Conservation (phyloP, 2,888 invertebrate genomes). For the Herminia tarsipennalis region DNA sequence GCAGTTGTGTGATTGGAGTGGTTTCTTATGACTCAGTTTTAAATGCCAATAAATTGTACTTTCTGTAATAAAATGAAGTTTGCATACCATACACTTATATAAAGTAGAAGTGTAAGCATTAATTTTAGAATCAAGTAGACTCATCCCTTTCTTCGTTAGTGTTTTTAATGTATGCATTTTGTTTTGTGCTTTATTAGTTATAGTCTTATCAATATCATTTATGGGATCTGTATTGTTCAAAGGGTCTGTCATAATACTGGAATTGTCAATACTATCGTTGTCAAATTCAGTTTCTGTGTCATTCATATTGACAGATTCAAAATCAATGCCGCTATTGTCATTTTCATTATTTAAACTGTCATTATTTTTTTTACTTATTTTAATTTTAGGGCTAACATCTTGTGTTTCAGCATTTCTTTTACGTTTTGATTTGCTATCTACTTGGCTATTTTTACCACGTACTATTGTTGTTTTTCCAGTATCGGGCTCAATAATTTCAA, state of each 20-base stretch:
- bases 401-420: not conserved
- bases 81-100: constrained; percentile 19
- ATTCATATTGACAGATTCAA: constrained; percentile 6
- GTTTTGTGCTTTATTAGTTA: not conserved
- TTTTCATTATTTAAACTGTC: not conserved
- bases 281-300: not conserved
- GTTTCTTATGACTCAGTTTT: not conserved
- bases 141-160: constrained; percentile 12
- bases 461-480: not conserved
- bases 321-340: not conserved
- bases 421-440: not conserved
- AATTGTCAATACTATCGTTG: not conserved
- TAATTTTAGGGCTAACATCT: constrained; percentile 1
- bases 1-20: constrained; percentile 4
- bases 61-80: constrained; percentile 20
- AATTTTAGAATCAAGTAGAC: not conserved
- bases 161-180: not conserved
- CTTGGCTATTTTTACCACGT: constrained; percentile 4
- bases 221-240: not conserved
- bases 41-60: constrained; percentile 6
- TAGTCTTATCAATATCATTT: not conserved
- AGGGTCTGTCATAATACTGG: not conserved
- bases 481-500: constrained; percentile 1
- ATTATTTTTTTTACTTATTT: not conserved
- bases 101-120: constrained; percentile 10